Evolutionary conservation across 1,140 invertebrate genomes (phyloP), one percentile per base, ranked within the genome.

Genomic region (Drosophila arizonae): DNA sequence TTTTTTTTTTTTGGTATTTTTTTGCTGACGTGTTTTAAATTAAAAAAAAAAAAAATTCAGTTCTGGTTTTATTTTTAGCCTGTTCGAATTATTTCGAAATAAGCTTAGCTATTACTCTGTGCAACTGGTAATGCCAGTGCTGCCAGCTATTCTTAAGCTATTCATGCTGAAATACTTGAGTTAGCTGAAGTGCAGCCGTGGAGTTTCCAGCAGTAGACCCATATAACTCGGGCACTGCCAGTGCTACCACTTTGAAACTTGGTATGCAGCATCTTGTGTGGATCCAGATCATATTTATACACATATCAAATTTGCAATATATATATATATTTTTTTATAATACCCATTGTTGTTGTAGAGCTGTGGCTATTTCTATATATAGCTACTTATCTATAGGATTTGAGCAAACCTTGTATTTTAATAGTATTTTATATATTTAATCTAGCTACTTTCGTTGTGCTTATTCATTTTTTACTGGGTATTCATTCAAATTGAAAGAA

Each of bases 11-110:
- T 6, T 8, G 0, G 28, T 10, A 15, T 10, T 21, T 36, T 33
- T 30, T 24, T 58, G 69, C 69, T 66, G 63, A 72, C 69, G 64
- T 68, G 63, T 72, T 72, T 67, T 43, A 45, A 28, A 39, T 57
- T 66, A 50, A 28, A 17, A 17, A 46, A 17, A 4, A n/a, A 17
- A 17, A 17, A 17, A 30, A 6, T 30, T 30, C 28, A 30, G 21
- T 30, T 30, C 0, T 6, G 6, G 43, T 5, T 46, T 46, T 46
- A 46, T 15, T 46, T 46, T 17, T 46, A 9, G 43, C 43, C 13
- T n/a, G 4, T 8, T 45, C n/a, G 13, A 45, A 15, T 15, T 17
- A 9, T 54, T 15, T 54, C 51, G 26, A 33, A 54, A 54, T 33
- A 54, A 9, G 6, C 17, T 46, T 17, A 4, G 9, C 33, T 36